Evolutionary conservation across 2,888 invertebrate species (phyloP), one percentile per base, ranked within the genome.

Genomic region (Leistus spinibarbis): DNA sequence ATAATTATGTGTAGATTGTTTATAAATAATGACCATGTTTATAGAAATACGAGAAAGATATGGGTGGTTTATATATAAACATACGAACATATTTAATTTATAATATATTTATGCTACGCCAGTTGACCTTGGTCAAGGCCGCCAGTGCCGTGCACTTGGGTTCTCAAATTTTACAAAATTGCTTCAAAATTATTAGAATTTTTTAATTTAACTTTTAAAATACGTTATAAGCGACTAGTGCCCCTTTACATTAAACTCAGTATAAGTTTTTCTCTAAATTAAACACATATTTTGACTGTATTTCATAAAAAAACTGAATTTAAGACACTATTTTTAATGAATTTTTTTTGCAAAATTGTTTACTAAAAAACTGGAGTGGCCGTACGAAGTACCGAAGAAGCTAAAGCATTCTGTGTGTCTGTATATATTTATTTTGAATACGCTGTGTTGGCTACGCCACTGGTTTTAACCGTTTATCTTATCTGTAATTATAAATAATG

Each of bases 111-210:
- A 57, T 71, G 63, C n/a, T n/a, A n/a, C 22, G 60, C 19, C 62
- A 69, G 57, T 57, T 67, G 73, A 73, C 73, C 73, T 65, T 60
- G 62, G n/a, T n/a, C 67, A 73, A 73, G 73, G 73, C 53, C 73
- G 62, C 67, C 73, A 73, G 60, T 23, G 73, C 53, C 73, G 73
- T 67, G 7, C 24, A 20, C 9, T 13, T 65, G 60, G 60, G 60
- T 13, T n/a, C n/a, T n/a, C n/a, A n/a, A n/a, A n/a, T n/a, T n/a
- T n/a, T n/a, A n/a, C n/a, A n/a, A n/a, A n/a, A n/a, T n/a, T n/a
- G n/a, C n/a, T n/a, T n/a, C n/a, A n/a, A n/a, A n/a, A n/a, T n/a
- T n/a, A n/a, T n/a, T n/a, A n/a, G n/a, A n/a, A n/a, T n/a, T n/a
- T 54, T 54, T 54, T 54, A 54, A 5, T 54, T 54, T 54, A 2